Evolutionary conservation across 2,113 vertebrate genomes (phyloP).

Genomic region (Ptychochromis oligacanthus): DNA sequence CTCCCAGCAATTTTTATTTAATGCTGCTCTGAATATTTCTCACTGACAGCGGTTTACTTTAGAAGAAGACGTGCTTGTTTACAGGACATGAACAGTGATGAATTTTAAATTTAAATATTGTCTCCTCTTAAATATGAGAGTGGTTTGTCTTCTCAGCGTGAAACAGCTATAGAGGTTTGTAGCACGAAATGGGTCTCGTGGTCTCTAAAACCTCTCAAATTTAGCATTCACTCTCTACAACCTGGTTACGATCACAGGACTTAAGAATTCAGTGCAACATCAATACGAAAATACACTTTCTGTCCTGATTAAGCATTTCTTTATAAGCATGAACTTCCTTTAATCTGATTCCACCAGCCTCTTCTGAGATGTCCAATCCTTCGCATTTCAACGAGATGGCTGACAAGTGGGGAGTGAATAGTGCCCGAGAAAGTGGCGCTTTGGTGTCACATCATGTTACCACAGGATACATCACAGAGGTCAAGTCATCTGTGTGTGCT

Average conservation of each 20-base stretch:
- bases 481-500: slow-evolving; percentile 59
- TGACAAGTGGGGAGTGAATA: slow-evolving; percentile 31
- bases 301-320: slow-evolving; percentile 24
- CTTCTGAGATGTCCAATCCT: slow-evolving; percentile 38
- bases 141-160: neutral
- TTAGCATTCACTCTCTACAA: neutral
- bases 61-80: slow-evolving; percentile 4
- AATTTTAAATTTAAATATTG: slow-evolving; percentile 16
- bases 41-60: slow-evolving; percentile 30
- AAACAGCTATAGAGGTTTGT: slow-evolving; percentile 12
- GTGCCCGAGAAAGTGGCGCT: slow-evolving; percentile 16
- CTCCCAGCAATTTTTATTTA: slow-evolving; percentile 33
- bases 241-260: slow-evolving; percentile 22
- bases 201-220: slow-evolving; percentile 3
- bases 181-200: slow-evolving; percentile 14
- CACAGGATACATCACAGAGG: slow-evolving; percentile 47
- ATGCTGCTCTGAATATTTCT: slow-evolving; percentile 24
- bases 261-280: slow-evolving; percentile 25
- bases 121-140: slow-evolving; percentile 14
- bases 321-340: slow-evolving; percentile 34
- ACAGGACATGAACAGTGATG: neutral
- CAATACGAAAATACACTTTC: slow-evolving; percentile 9
- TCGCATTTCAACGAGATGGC: slow-evolving; percentile 29
- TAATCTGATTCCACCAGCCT: slow-evolving; percentile 19
- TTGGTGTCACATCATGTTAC: slow-evolving; percentile 66